Evolutionary conservation across 2,888 invertebrate species (phyloP).

Genomic region (Drosophila borealis): DNA sequence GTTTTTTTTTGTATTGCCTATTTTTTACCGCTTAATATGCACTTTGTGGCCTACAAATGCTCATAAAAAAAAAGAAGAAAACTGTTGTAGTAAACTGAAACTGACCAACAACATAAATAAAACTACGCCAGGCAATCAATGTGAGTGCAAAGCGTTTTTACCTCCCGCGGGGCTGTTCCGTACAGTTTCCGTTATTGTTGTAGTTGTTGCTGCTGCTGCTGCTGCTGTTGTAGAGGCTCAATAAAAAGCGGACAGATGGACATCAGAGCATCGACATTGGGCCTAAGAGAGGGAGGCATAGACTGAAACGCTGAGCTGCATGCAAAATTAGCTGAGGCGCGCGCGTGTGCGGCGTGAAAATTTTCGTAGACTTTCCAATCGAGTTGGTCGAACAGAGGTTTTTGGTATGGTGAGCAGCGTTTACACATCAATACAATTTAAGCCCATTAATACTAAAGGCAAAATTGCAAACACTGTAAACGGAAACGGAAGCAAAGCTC

Average conservation of each 20-base stretch:
- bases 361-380: constrained; percentile 67
- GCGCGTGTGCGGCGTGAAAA: constrained; percentile 78
- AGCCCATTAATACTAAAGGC: constrained; percentile 77
- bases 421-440: constrained; percentile 77
- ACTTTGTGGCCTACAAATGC: constrained; percentile 77
- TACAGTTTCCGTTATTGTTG: constrained; percentile 25
- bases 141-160: constrained; percentile 78
- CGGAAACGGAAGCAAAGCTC: constrained; percentile 76
- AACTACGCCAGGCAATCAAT: constrained; percentile 75
- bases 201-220: constrained; percentile 34
- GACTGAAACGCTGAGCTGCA: constrained; percentile 72
- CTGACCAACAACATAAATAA: constrained; percentile 73
- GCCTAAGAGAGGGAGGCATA: constrained; percentile 5
- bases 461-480: constrained; percentile 79
- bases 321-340: constrained; percentile 73
- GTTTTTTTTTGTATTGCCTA: constrained; percentile 5
- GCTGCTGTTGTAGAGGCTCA: constrained; percentile 59
- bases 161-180: constrained; percentile 68
- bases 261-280: constrained; percentile 22
- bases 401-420: constrained; percentile 57
- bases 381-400: constrained; percentile 38
- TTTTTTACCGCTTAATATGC: constrained; percentile 67
- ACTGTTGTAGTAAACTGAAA: constrained; percentile 60
- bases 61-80: constrained; percentile 48
- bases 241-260: constrained; percentile 70